A percentile compares a stretch with the other conserved stretches of the same genome.
Conservation (phyloP, 2,888 invertebrate genomes). For the Miltochrista miniata region DNA sequence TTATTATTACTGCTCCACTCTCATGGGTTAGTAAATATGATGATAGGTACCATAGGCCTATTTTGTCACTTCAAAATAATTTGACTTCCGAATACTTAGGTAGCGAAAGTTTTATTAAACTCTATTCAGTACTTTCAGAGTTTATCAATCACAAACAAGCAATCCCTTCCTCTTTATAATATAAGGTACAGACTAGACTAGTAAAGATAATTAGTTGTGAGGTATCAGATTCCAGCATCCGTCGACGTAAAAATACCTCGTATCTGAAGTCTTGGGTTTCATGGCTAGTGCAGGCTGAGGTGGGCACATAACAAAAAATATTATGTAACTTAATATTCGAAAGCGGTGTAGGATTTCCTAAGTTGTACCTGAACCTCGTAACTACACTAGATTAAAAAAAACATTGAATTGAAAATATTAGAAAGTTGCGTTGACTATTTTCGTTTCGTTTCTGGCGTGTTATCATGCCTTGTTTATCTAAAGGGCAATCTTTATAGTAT, state of each 20-base stretch:
- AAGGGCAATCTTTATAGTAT: constrained; percentile 58
- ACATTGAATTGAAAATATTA: not conserved
- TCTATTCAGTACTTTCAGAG: no score
- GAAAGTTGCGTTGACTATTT: constrained; percentile 14
- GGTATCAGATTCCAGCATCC: constrained; percentile 54
- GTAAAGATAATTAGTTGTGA: constrained; percentile 19
- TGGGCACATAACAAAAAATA: constrained; percentile 61
- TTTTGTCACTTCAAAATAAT: no score
- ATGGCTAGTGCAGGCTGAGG: constrained; percentile 56
- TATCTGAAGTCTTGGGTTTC: constrained; percentile 60
- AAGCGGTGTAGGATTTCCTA: constrained; percentile 63
- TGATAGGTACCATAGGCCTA: no score
- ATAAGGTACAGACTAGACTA: no score
- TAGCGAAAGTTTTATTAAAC: no score
- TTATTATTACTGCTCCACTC: no score
- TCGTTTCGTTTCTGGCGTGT: constrained; percentile 50
- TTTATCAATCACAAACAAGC: no score
- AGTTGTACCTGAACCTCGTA: constrained; percentile 59
- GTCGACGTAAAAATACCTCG: constrained; percentile 63
- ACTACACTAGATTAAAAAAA: constrained; percentile 53
- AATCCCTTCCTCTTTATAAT: no score
- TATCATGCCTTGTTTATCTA: constrained; percentile 60
- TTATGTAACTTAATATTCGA: constrained; percentile 63
- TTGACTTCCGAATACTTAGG: no score
- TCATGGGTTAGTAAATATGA: no score